Base-by-base conservation (phyloP, 2,888 invertebrate species). In the Schrankia costaestrigalis region DNA sequence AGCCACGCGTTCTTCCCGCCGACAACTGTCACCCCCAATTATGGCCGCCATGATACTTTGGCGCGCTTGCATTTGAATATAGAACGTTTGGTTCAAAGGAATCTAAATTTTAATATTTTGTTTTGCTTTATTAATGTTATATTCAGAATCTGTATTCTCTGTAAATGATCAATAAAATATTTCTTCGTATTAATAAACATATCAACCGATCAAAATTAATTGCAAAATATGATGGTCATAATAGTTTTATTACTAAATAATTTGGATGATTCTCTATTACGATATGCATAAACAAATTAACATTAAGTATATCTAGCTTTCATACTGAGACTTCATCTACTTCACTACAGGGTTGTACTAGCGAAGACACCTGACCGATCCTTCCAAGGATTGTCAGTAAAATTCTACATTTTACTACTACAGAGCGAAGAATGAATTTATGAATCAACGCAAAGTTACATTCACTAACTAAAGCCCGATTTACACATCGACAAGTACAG, bases 1-100 rank as follows among this genome's bases (percentile, higher is more conserved):
- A 68, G 65, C 63, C 62, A 55, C 54, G 62, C 40, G 38, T 34
- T 40, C 28, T 26, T 41, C 63, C 63, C 72, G 68, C 69, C 69
- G 70, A 66, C 73, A 77, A 78, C 83, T 85, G 85, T 86, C 85
- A 81, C 51, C 74, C 66, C 66, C 81, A 84, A 86, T 85, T 85
- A 86, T 75, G 78, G 76, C 72, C 49, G 75, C 75, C 76, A 75
- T 73, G 83, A 84, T 72, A 81, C 73, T 75, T 80, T 69, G 55
- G 76, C 78, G 80, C 82, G 74, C 54, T 78, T 77, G 82, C 73
- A 75, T 78, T 80, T 76, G 75, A 77, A 80, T 80, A 67, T 79
- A 79, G 79, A 80, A 77, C 67, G 60, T 63, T 68, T 56, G 49
- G 54, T 58, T 61, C 58, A 60, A 61, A 59, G 60, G 63, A 64